Base-by-base conservation (phyloP, 2,888 invertebrate species). In the Heteromurus nitidus region DNA sequence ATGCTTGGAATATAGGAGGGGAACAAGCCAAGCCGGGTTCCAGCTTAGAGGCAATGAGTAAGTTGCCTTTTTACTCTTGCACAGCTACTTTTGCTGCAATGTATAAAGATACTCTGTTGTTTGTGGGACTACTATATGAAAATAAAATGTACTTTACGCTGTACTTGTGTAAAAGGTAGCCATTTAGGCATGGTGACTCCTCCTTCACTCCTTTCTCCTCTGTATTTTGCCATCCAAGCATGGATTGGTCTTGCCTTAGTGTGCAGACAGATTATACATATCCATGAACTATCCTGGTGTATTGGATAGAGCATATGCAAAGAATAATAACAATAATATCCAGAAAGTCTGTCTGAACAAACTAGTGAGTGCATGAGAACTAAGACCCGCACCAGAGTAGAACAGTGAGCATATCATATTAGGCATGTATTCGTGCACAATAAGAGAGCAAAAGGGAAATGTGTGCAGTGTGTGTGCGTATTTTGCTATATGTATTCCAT, bases 161-260 rank as follows among this genome's bases (percentile, higher is more conserved):
- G 13, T 28, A 50, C 31, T n/a, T 50, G 50, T 50, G 13, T 50
- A 53, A 55, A 16, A 70, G 55, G 58, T 58, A 65, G 74, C 74
- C 74, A 75, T 75, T 75, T 75, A 75, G 64, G 72, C 62, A 30
- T 50, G 64, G 36, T 50, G 64, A 74, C 74, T 75, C 74, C 74
- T 75, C 74, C 74, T 75, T 65, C 65, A 28, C 44, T 50, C 73
- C 26, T 26, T 53, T 42, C 42, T 26, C 50, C n/a, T 5, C 11
- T 50, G 50, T 50, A 50, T 50, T 50, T 5, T 50, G 50, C 3
- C 18, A 5, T 7, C 50, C 50, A n/a, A n/a, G n/a, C n/a, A 50
- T 18, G 50, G 13, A 50, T n/a, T 50, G 7, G n/a, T n/a, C 50
- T 50, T 18, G 5, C 13, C 18, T n/a, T n/a, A 50, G n/a, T n/a